A percentile compares a stretch with the other conserved stretches of the same genome.
phyloP scores from a whole-genome alignment of 2,797 vertebrate genomes.

The Sciurus carolinensis region DNA sequence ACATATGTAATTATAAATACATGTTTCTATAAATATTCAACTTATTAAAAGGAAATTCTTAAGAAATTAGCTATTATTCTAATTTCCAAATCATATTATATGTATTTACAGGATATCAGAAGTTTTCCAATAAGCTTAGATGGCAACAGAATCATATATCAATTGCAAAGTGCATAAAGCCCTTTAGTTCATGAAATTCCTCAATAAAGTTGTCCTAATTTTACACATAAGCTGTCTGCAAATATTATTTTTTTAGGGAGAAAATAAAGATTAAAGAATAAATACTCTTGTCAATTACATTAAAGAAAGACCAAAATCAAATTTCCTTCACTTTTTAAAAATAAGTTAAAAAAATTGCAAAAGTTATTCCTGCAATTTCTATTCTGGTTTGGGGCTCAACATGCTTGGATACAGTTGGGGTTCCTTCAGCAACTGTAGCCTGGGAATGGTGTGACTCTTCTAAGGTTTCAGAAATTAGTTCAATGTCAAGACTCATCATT shows the following conservation, averaged over 20 bases:
- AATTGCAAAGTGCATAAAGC: not conserved
- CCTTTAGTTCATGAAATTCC: too few relatives aligned
- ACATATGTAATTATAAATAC: not conserved
- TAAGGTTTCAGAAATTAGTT: not conserved
- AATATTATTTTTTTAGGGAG: slow-evolving; percentile 4
- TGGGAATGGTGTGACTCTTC: not conserved
- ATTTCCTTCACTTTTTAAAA: not conserved
- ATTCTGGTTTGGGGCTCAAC: not conserved
- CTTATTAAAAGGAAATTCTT: not conserved
- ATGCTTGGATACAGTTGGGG: not conserved
- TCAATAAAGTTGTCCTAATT: not conserved
- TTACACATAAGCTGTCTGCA: not conserved
- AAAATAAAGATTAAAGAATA: slow-evolving; percentile 58
- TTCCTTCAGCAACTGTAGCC: not conserved
- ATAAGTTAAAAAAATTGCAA: not conserved
- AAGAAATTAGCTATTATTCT: not conserved
- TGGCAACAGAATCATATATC: not conserved
- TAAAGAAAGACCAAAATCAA: not conserved
- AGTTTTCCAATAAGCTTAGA: not conserved
- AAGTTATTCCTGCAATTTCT: not conserved
- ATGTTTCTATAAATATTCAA: not conserved
- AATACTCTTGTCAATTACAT: not conserved
- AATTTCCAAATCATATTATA: not conserved
- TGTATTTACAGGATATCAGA: not conserved
- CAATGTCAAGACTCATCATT: not conserved